phyloP scores from a whole-genome alignment of 2,888 invertebrate species.

The Lasioglossum vierecki region DNA sequence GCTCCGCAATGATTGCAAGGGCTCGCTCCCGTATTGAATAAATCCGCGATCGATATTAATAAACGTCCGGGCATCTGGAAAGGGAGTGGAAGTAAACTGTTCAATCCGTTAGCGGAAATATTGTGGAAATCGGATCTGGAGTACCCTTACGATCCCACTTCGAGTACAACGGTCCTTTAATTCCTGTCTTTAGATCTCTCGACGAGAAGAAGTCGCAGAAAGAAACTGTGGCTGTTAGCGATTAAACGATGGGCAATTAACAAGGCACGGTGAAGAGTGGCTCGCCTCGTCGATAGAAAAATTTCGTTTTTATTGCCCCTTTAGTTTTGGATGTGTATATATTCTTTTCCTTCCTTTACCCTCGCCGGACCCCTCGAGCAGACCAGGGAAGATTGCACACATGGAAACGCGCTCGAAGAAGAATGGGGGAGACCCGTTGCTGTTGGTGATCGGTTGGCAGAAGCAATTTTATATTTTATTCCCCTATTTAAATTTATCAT shows the following conservation, averaged over 20 bases:
- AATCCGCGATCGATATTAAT: conserved; percentile 10
- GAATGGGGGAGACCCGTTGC: neutral
- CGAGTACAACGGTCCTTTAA: neutral
- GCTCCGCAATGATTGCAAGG: neutral
- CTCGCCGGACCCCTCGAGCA: neutral
- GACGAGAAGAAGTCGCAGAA: neutral
- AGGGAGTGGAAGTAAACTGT: conserved; percentile 8
- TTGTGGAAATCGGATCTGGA: neutral
- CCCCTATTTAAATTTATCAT: conserved; percentile 81
- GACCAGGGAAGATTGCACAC: neutral
- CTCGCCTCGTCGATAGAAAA: neutral
- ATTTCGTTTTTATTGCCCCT: neutral
- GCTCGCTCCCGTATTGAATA: conserved; percentile 5
- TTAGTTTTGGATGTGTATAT: neutral
- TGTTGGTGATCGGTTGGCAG: conserved; percentile 61
- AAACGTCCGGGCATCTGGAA: conserved; percentile 65
- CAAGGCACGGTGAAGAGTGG: neutral
- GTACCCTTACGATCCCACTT: neutral
- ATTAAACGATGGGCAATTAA: conserved; percentile 1
- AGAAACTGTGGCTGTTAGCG: conserved; percentile 5
- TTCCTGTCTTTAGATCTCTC: conserved; percentile 59
- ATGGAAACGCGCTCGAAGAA: too few species aligned
- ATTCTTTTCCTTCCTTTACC: neutral
- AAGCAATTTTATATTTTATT: conserved; percentile 81
- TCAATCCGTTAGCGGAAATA: neutral